A percentile compares a stretch with the other conserved stretches of the same genome.
Evolutionary conservation across 1,140 invertebrate genomes (phyloP).

Genomic region (Eumeta japonica): DNA sequence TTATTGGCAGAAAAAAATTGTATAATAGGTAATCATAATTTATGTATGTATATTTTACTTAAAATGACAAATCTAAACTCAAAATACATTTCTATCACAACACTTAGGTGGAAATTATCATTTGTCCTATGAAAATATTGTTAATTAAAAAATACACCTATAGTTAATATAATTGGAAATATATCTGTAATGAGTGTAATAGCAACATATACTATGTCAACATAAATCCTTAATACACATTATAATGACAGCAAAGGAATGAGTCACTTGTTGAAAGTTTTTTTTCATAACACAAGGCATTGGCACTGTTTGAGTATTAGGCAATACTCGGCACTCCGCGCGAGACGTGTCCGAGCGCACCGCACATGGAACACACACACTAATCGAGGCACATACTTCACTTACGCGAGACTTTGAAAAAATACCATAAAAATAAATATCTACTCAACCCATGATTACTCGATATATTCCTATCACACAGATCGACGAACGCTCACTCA

Average conservation of each 20-base stretch:
- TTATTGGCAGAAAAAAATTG: too few relatives aligned
- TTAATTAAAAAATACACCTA: too few relatives aligned
- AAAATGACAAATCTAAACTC: background rate
- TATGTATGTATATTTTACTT: too few relatives aligned
- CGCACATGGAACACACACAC: constrained; percentile 30
- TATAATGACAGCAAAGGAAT: background rate
- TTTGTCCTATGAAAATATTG: too few relatives aligned
- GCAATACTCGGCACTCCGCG: background rate
- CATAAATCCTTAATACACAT: too few relatives aligned
- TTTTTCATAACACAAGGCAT: constrained; percentile 15
- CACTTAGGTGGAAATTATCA: constrained; percentile 1
- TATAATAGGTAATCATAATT: too few relatives aligned
- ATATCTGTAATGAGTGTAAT: too few relatives aligned
- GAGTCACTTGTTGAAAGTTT: background rate
- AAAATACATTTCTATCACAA: constrained; percentile 4
- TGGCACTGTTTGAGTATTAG: constrained; percentile 52
- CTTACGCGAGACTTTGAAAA: constrained; percentile 43
- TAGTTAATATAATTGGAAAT: too few relatives aligned
- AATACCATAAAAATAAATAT: constrained; percentile 46
- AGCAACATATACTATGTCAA: too few relatives aligned
- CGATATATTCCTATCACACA: constrained; percentile 19
- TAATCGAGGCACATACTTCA: constrained; percentile 48
- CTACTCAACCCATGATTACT: constrained; percentile 26
- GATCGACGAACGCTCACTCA: constrained; percentile 2
- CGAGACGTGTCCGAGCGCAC: too few relatives aligned